phyloP scores from a whole-genome alignment of 1,140 invertebrate species.

The Platyscapa corneri region DNA sequence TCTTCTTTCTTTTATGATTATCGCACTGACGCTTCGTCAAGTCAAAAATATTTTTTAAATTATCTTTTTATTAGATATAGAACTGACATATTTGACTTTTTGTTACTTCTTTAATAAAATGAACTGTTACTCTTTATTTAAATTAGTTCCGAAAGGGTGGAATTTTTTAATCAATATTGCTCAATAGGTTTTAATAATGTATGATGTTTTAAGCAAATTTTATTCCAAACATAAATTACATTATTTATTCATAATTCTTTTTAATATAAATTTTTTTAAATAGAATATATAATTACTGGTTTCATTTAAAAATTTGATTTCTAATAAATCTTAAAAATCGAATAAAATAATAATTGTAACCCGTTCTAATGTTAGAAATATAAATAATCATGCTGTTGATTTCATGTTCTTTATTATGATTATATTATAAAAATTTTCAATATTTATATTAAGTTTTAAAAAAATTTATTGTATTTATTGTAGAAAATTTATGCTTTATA shows the following conservation, averaged over 20 bases:
- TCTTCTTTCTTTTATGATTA: slow-evolving; percentile 40
- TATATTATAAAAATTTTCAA: no score
- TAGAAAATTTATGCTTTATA: no score
- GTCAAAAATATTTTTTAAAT: slow-evolving; percentile 52
- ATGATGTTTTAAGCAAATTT: background rate
- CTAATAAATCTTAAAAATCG: background rate
- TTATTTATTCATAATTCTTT: background rate
- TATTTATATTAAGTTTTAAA: no score
- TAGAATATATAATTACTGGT: background rate
- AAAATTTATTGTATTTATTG: no score
- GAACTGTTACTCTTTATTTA: slow-evolving; percentile 19
- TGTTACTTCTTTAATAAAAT: slow-evolving; percentile 35
- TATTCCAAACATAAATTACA: background rate
- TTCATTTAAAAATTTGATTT: background rate
- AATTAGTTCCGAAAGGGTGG: slow-evolving; percentile 24
- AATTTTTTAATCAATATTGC: slow-evolving; percentile 29
- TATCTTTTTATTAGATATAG: slow-evolving; percentile 41
- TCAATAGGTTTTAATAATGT: slow-evolving; percentile 17
- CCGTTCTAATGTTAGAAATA: background rate
- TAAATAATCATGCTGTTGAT: background rate
- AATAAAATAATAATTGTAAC: background rate
- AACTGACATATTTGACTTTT: slow-evolving; percentile 41
- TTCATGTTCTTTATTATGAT: background rate
- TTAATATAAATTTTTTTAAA: background rate
- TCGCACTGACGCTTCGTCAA: slow-evolving; percentile 33